A percentile compares a stretch with the other conserved stretches of the same genome.
Conservation (phyloP, 2,888 invertebrate species). For the Tricholauxania praeusta region DNA sequence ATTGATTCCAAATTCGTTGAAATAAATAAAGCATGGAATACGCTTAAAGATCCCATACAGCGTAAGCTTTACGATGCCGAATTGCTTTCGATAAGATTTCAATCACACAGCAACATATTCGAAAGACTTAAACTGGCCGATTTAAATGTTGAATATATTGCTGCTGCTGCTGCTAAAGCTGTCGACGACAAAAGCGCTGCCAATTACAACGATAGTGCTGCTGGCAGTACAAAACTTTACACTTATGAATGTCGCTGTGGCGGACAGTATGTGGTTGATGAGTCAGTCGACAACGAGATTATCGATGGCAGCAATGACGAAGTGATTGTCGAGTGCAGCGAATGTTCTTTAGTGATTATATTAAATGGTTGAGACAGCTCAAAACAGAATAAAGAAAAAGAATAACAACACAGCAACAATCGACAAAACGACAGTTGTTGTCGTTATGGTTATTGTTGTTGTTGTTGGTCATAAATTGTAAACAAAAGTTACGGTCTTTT, state of each 20-base stretch:
- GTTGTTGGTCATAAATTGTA: background rate
- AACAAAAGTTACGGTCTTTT: conserved; percentile 13
- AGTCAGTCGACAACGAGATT: conserved; percentile 54
- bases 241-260: conserved; percentile 80
- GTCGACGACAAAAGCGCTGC: background rate
- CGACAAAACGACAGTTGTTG: too few species aligned
- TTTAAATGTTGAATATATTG: conserved; percentile 57
- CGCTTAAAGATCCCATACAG: conserved; percentile 72
- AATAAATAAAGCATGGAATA: conserved; percentile 80
- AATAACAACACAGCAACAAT: conserved; percentile 1
- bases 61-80: conserved; percentile 77
- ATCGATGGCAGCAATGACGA: conserved; percentile 59
- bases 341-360: conserved; percentile 79
- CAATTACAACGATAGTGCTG: conserved; percentile 58
- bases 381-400: conserved; percentile 10
- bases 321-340: conserved; percentile 75
- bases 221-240: conserved; percentile 47
- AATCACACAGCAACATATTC: conserved; percentile 73
- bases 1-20: conserved; percentile 65
- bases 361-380: conserved; percentile 53
- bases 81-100: conserved; percentile 72
- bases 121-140: conserved; percentile 67
- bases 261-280: conserved; percentile 68
- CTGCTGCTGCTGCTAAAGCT: conserved; percentile 25
- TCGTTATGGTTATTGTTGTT: background rate